A percentile compares a stretch with the other conserved stretches of the same genome.
These are phyloP conservation scores for Coturnix japonica DNA, from an alignment of 2,113 vertebrate species.

Conservation along the genomic window DNA sequence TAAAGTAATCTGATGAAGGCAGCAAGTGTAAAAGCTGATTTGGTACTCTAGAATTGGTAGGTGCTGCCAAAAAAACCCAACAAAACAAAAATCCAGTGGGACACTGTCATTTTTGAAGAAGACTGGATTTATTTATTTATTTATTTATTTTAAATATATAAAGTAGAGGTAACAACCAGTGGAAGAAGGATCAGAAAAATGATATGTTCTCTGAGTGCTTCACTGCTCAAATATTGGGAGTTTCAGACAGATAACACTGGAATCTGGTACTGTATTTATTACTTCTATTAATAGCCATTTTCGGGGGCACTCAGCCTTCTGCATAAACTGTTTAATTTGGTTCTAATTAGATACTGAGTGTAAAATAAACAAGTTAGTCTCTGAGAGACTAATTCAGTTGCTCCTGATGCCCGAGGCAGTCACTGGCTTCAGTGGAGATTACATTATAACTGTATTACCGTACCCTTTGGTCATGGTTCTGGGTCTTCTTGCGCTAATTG, in stretches of 20 bases:
- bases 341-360: background rate
- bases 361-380: background rate
- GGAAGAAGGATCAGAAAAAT: background rate
- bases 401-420: background rate
- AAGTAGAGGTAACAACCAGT: background rate
- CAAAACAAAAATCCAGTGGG: background rate
- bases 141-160: background rate
- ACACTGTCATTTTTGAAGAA: background rate
- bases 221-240: background rate
- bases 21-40: background rate
- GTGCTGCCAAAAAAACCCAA: background rate
- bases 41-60: background rate
- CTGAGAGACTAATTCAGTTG: background rate
- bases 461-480: fast-evolving
- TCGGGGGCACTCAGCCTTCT: background rate
- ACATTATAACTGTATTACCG: background rate
- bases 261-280: background rate
- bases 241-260: background rate
- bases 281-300: background rate
- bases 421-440: background rate
- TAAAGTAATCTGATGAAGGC: background rate
- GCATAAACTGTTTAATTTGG: background rate
- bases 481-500: background rate
- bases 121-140: background rate
- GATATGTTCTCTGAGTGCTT: background rate